phyloP scores from a whole-genome alignment of 2,797 vertebrate species.

The Gadopsis marmoratus region DNA sequence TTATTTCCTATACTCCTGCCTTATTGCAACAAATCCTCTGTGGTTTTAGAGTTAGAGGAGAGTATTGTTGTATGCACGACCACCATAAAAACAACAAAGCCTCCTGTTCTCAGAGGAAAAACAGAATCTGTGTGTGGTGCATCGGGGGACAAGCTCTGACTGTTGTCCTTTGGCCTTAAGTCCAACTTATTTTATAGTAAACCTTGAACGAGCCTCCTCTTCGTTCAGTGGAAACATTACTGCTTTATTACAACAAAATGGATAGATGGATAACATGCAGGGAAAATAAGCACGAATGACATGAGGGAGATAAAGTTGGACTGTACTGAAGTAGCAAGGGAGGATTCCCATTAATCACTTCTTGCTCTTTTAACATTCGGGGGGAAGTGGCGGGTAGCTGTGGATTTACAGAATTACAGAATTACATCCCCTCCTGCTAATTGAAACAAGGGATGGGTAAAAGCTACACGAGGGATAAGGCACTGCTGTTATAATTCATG shows the following conservation, averaged over 20 bases:
- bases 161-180: slow-evolving; percentile 28
- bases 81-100: slow-evolving; percentile 6
- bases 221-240: not conserved
- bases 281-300: slow-evolving; percentile 5
- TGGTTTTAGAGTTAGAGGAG: not conserved
- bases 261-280: not conserved
- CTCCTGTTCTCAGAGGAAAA: slow-evolving; percentile 6
- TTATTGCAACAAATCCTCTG: not conserved
- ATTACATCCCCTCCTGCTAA: slow-evolving; percentile 43
- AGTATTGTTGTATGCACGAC: not conserved
- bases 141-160: not conserved
- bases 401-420: slow-evolving; percentile 42
- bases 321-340: slow-evolving; percentile 3
- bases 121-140: not conserved
- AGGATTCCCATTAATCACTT: slow-evolving; percentile 47
- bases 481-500: slow-evolving; percentile 56
- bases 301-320: slow-evolving; percentile 17
- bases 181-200: slow-evolving; percentile 3
- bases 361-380: slow-evolving; percentile 36
- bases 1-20: not conserved
- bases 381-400: slow-evolving; percentile 36
- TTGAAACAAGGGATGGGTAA: slow-evolving; percentile 66
- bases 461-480: slow-evolving; percentile 51
- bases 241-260: not conserved
- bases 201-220: slow-evolving; percentile 29